Evolutionary conservation across 2,888 invertebrate genomes (phyloP).

Genomic region (Phortica okadai): DNA sequence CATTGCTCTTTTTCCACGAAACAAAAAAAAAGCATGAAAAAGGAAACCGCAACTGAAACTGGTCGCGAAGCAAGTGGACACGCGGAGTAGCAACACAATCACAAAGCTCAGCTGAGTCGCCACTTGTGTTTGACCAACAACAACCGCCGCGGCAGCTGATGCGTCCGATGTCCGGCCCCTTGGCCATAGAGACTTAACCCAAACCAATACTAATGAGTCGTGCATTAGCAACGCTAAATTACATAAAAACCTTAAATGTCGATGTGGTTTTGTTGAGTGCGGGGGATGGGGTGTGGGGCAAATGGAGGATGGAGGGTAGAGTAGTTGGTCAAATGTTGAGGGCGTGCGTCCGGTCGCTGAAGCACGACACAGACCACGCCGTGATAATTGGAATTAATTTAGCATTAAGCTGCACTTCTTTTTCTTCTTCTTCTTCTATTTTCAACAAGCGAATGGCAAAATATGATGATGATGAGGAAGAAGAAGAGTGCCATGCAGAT

Average conservation of each 20-base stretch:
- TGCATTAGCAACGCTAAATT: conserved; percentile 69
- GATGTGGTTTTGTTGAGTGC: conserved; percentile 13
- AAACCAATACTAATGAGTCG: conserved; percentile 38
- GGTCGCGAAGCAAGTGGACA: neutral
- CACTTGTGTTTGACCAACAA: conserved; percentile 63
- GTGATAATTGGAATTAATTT: conserved; percentile 70
- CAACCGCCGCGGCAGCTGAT: conserved; percentile 32
- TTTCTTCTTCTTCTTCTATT: conserved; percentile 15
- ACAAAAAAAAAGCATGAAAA: conserved; percentile 9
- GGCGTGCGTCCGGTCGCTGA: conserved; percentile 43
- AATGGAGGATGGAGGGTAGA: conserved; percentile 20
- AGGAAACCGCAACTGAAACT: neutral
- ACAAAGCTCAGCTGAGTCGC: conserved; percentile 42
- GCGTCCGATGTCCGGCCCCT: conserved; percentile 27
- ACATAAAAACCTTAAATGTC: conserved; percentile 42
- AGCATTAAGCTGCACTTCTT: conserved; percentile 68
- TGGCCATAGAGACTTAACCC: neutral
- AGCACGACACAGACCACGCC: conserved; percentile 33
- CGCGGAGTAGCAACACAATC: conserved; percentile 47
- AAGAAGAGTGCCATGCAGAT: conserved; percentile 10
- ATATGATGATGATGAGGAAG: neutral
- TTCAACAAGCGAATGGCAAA: neutral
- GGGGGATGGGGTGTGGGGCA: conserved; percentile 14
- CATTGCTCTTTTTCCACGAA: neutral
- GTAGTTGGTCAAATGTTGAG: conserved; percentile 35